These are phyloP conservation scores for Drosophila pseudotalamancana DNA, from an alignment of 2,888 invertebrate species.

Conservation along the genomic window DNA sequence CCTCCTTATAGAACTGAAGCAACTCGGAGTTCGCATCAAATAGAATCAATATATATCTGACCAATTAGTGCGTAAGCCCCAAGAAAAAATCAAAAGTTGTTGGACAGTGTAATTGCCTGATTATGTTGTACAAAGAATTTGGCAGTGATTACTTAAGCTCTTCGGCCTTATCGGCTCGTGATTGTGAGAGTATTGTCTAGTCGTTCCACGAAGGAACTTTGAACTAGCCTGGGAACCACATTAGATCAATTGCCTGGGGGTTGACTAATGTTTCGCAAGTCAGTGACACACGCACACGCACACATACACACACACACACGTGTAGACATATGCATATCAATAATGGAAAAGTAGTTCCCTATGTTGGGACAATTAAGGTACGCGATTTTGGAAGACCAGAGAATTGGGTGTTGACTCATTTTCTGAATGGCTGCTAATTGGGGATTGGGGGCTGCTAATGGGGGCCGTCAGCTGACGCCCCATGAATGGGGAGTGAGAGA, in stretches of 20 bases:
- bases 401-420: conserved; percentile 30
- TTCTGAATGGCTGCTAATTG: background rate
- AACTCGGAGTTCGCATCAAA: background rate
- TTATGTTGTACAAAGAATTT: background rate
- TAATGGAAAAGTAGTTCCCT: conserved; percentile 1
- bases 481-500: background rate
- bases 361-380: conserved; percentile 13
- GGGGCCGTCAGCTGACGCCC: conserved; percentile 33
- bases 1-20: too few species aligned
- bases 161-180: conserved; percentile 8
- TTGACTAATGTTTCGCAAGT: conserved; percentile 16
- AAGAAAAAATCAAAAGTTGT: background rate
- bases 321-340: too few species aligned
- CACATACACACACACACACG: background rate
- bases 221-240: conserved; percentile 30
- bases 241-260: background rate
- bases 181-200: conserved; percentile 4
- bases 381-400: background rate
- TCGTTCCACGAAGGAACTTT: conserved; percentile 15
- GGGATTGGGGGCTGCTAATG: background rate
- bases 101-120: conserved; percentile 2
- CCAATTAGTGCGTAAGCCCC: background rate
- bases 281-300: conserved; percentile 17
- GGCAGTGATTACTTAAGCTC: background rate
- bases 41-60: background rate